Base-by-base conservation (phyloP, 2,113 vertebrate species). In the Takifugu bimaculatus region DNA sequence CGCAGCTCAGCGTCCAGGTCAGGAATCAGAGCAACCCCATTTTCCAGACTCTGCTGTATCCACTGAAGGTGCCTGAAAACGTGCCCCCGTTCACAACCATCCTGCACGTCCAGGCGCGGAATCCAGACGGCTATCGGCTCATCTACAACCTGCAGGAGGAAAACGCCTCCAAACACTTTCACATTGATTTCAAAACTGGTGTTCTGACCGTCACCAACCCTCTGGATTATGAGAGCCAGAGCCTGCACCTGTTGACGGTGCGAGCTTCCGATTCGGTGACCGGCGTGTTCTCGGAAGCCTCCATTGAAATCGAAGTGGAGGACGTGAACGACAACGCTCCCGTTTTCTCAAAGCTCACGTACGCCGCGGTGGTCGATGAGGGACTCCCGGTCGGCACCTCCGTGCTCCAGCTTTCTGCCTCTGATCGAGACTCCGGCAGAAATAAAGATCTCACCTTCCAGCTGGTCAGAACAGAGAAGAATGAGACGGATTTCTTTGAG, bases 271-370 rank as follows among this genome's bases (percentile, higher is more conserved):
- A 99, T 70, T 94, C 94, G 4, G 94, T 95, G 0, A 88, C 92
- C 0, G 97, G 97, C 32, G 86, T 92, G 5, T 99, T 92, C 77
- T 94, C 95, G 1, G 95, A 97, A 85, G 93, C 96, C 20, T 91
- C 80, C 0, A 92, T 99, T 45, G 93, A 96, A 75, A 91, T 99
- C 13, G 91, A 95, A 49, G 92, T 99, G 2, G 94, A 97, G 56
- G 97, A 99, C 49, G 60, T 96, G 15, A 99, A 99, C 26, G 97
- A 99, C 60, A 97, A 99, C 26, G 78, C 89, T 0, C 97, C 97
- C 0, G 6, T 91, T 20, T 98, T 99, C 77, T 90, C 93, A 53
- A 89, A 93, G 57, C 56, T 74, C 11, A 68, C 88, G 32, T 93
- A 97, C 53, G 83, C 78, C 0, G 84, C 87, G 0, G 83, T 86